Evolutionary conservation across 2,888 invertebrate genomes (phyloP).

Genomic region (Sipunculus nudus): DNA sequence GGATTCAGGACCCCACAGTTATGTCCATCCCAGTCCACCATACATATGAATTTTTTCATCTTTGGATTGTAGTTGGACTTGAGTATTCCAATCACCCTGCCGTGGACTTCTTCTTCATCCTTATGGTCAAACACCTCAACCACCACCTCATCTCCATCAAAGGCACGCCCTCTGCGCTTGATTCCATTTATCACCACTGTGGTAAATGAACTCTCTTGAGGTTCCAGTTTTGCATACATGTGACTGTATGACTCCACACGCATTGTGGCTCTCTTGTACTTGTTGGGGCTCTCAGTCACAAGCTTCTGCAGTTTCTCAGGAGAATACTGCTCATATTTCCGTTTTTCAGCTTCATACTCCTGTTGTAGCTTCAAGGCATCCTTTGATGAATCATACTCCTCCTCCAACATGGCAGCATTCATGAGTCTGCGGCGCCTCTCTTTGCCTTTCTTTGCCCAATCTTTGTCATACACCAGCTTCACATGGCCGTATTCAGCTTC

Average conservation of each 20-base stretch:
- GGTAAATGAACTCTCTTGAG: constrained; percentile 15
- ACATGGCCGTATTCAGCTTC: too few relatives aligned
- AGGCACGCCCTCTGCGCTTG: background rate
- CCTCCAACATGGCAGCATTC: too few relatives aligned
- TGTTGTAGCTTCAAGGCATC: too few relatives aligned
- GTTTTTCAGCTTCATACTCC: too few relatives aligned
- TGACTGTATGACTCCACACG: constrained; percentile 1
- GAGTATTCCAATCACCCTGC: constrained; percentile 50
- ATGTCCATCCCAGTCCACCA: constrained; percentile 5
- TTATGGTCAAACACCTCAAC: background rate
- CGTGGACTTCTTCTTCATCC: background rate
- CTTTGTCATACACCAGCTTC: too few relatives aligned
- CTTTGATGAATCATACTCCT: too few relatives aligned
- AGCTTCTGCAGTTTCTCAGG: background rate
- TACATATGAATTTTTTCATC: constrained; percentile 47
- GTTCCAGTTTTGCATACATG: constrained; percentile 17
- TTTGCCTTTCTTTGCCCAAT: too few relatives aligned
- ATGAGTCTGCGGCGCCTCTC: too few relatives aligned
- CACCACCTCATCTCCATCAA: constrained; percentile 11
- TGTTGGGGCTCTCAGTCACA: constrained; percentile 2
- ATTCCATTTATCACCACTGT: constrained; percentile 1
- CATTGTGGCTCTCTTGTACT: constrained; percentile 15
- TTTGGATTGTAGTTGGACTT: constrained; percentile 41
- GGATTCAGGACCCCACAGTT: background rate
- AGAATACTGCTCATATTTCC: too few relatives aligned